Conservation (phyloP, 2,888 invertebrate species). For the Augiades crinisus region DNA sequence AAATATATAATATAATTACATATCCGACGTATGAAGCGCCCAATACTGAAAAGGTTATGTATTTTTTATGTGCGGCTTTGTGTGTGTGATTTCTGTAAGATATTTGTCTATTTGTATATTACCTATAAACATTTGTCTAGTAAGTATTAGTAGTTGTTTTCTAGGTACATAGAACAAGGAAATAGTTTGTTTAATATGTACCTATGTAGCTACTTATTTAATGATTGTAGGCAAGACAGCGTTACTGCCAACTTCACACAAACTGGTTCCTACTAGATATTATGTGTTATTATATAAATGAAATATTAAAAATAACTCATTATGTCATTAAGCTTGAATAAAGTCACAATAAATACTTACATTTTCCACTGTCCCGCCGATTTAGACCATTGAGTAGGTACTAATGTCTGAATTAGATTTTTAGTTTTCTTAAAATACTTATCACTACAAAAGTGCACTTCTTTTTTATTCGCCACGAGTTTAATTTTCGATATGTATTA, state of each 20-base stretch:
- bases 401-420: neutral
- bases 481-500: neutral
- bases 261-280: conserved; percentile 3
- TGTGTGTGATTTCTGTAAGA: no score
- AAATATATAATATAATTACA: no score
- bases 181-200: conserved; percentile 22
- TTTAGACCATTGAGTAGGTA: conserved; percentile 3
- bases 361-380: conserved; percentile 4
- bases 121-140: neutral
- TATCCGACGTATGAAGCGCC: no score
- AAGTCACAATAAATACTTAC: conserved; percentile 8
- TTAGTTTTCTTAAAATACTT: neutral
- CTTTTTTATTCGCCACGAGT: neutral
- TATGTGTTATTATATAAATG: conserved; percentile 1
- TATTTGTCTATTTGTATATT: no score
- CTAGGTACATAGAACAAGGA: neutral
- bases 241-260: neutral
- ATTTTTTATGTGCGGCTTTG: no score
- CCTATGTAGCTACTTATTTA: no score
- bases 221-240: neutral
- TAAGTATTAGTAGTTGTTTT: no score
- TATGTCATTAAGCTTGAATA: neutral
- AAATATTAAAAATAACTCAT: neutral
- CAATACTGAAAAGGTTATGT: no score
- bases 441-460: neutral